A percentile compares a stretch with the other conserved stretches of the same genome.
Conservation (phyloP, 1,140 invertebrate species). For the Pantala flavescens region DNA sequence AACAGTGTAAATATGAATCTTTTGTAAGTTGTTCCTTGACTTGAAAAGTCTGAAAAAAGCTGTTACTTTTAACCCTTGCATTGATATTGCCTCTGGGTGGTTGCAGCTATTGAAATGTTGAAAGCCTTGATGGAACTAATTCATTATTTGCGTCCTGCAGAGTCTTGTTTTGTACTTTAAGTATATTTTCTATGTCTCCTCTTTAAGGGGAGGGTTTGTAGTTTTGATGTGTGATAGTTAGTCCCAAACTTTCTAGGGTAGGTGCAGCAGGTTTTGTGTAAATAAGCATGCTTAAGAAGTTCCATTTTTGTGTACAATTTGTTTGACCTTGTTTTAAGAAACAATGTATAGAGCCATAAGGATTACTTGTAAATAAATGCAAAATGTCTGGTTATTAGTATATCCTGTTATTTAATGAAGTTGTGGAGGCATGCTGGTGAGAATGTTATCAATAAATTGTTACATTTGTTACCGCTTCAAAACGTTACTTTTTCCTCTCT, state of each 20-base stretch:
- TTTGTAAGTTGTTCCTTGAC: slow-evolving; percentile 1
- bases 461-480: too few relatives aligned
- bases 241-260: not conserved
- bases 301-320: slow-evolving; percentile 9
- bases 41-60: not conserved
- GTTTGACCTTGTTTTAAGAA: slow-evolving; percentile 8
- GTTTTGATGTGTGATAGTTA: slow-evolving; percentile 2
- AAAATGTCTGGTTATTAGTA: not conserved
- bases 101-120: slow-evolving; percentile 6
- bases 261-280: not conserved
- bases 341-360: slow-evolving; percentile 1
- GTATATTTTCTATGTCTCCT: not conserved
- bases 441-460: too few relatives aligned
- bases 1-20: not conserved
- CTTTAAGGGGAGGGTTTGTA: not conserved
- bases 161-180: not conserved
- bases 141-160: slow-evolving; percentile 1
- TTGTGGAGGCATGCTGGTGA: too few relatives aligned
- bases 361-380: slow-evolving; percentile 1
- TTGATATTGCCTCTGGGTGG: not conserved
- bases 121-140: slow-evolving; percentile 6
- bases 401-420: too few relatives aligned
- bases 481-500: too few relatives aligned
- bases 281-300: not conserved
- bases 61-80: not conserved